These are phyloP conservation scores for Melanotus villosus DNA, from an alignment of 2,888 invertebrate species.

Conservation along the genomic window DNA sequence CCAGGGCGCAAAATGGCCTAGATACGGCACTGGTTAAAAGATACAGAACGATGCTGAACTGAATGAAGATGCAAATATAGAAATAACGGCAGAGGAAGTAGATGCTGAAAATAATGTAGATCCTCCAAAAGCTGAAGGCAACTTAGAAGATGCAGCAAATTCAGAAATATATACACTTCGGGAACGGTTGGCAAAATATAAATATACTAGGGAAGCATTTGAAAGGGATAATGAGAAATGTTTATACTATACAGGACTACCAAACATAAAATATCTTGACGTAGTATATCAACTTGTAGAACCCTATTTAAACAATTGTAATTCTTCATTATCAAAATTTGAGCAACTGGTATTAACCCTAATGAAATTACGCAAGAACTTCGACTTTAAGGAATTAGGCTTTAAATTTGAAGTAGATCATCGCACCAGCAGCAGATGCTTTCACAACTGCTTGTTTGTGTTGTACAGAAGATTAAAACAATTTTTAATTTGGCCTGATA, in stretches of 20 bases:
- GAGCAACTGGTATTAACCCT: background rate
- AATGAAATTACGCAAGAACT: background rate
- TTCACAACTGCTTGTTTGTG: background rate
- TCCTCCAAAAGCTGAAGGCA: no score
- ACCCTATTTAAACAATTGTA: background rate
- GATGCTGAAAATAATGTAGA: no score
- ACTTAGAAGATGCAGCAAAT: no score
- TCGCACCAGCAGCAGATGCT: background rate
- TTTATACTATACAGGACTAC: slow-evolving; percentile 4
- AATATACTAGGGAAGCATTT: background rate
- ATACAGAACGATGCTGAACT: no score
- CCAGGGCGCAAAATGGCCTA: no score
- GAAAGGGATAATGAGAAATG: background rate
- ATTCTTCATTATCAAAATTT: background rate
- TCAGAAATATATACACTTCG: background rate
- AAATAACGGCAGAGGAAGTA: no score
- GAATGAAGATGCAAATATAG: no score
- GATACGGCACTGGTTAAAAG: no score
- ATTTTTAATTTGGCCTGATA: background rate
- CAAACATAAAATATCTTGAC: background rate
- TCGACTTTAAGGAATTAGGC: background rate
- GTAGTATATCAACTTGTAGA: background rate
- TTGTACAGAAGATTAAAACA: background rate
- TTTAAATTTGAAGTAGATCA: background rate
- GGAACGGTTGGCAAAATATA: background rate